These are phyloP conservation scores for Ophraella communa DNA, from an alignment of 2,888 invertebrate species.

Conservation along the genomic window DNA sequence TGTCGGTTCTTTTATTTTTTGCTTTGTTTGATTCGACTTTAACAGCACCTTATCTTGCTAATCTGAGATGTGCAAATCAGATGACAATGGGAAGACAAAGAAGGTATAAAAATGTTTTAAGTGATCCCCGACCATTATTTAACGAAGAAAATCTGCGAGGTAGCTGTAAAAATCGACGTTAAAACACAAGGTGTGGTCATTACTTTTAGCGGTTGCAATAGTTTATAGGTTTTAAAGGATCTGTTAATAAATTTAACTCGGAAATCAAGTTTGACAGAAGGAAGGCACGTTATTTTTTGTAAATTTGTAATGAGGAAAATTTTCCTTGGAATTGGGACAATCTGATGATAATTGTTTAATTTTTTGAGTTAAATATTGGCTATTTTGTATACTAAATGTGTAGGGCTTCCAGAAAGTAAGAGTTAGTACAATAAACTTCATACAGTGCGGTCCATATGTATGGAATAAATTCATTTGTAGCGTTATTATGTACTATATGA, in stretches of 20 bases:
- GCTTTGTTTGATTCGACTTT: not conserved
- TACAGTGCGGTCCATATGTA: too few relatives aligned
- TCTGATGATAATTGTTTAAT: too few relatives aligned
- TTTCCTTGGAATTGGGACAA: too few relatives aligned
- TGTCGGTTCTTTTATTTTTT: not conserved
- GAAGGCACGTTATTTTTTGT: not conserved
- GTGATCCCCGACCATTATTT: conserved; percentile 25
- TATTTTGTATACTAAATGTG: too few relatives aligned
- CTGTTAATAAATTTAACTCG: not conserved
- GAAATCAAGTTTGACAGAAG: too few relatives aligned
- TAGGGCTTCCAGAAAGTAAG: too few relatives aligned
- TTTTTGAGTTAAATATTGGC: too few relatives aligned
- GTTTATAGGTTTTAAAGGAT: not conserved
- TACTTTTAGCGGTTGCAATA: conserved; percentile 17
- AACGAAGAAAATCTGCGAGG: conserved; percentile 24
- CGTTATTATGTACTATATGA: too few relatives aligned
- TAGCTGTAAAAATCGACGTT: conserved; percentile 40
- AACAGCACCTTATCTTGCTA: not conserved
- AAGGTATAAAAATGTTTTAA: conserved; percentile 27
- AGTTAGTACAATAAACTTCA: too few relatives aligned
- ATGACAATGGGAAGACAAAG: conserved; percentile 12
- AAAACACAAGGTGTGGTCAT: conserved; percentile 35
- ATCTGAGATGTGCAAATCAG: conserved; percentile 26
- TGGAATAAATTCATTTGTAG: too few relatives aligned
- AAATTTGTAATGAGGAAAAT: too few relatives aligned